Evolutionary conservation across 2,888 invertebrate species (phyloP).

Genomic region (Carterocephalus palaemon): DNA sequence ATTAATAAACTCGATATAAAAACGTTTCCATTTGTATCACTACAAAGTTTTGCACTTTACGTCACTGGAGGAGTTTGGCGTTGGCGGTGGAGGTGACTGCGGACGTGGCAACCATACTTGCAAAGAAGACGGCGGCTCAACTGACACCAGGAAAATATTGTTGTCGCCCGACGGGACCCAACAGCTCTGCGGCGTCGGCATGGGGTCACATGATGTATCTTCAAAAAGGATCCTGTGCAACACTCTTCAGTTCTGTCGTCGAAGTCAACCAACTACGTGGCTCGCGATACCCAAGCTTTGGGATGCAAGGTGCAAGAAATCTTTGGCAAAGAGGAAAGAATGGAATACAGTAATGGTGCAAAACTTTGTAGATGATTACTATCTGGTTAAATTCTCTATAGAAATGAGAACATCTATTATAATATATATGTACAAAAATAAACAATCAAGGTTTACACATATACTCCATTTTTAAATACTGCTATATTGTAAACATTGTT

Average conservation of each 20-base stretch:
- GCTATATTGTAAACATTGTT: conserved; percentile 25
- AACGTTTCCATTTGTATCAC: conserved; percentile 49
- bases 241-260: background rate
- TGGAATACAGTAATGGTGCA: conserved; percentile 63
- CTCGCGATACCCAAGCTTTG: no score
- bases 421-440: background rate
- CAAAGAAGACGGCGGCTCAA: conserved; percentile 19
- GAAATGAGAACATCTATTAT: conserved; percentile 8
- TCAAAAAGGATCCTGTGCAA: background rate
- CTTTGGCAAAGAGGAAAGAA: conserved; percentile 1
- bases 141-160: no score
- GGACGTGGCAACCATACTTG: conserved; percentile 24
- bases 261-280: no score
- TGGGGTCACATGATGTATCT: no score
- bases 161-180: no score
- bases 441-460: conserved; percentile 1
- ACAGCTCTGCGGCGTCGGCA: no score
- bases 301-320: background rate
- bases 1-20: conserved; percentile 40
- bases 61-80: conserved; percentile 3
- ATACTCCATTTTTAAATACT: background rate
- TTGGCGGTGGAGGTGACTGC: background rate
- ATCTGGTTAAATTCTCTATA: conserved; percentile 26
- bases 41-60: conserved; percentile 76
- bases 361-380: conserved; percentile 75